Evolutionary conservation across 2,797 vertebrate species (phyloP).

Genomic region (Sebastes kiyomatsui): DNA sequence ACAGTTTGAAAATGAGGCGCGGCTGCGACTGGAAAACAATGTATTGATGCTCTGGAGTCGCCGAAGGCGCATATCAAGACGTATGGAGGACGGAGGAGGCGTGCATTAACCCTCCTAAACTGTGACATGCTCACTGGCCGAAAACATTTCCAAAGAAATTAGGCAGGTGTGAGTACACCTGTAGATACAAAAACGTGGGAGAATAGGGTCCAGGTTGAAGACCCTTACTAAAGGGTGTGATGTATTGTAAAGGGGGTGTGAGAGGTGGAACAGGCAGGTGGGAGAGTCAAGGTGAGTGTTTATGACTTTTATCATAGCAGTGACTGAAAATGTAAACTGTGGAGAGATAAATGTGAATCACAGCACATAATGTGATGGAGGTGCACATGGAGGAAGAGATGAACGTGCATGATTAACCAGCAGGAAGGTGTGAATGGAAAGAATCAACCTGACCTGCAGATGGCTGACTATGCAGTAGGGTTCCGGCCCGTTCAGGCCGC

Average conservation of each 20-base stretch:
- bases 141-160: no score
- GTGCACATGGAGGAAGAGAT: background rate
- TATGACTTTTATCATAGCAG: background rate
- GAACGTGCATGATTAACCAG: background rate
- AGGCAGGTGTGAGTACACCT: no score
- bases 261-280: background rate
- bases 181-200: no score
- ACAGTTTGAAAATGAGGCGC: no score
- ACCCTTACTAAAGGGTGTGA: background rate
- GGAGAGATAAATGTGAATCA: background rate
- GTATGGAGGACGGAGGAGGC: no score
- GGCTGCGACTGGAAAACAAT: no score
- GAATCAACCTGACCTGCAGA: conserved; percentile 80
- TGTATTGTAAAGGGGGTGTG: background rate
- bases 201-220: no score
- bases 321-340: background rate
- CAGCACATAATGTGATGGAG: background rate
- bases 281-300: background rate
- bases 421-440: background rate
- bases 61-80: no score
- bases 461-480: conserved; percentile 90
- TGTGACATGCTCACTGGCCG: no score
- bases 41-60: no score
- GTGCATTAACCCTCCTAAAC: no score
- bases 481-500: conserved; percentile 79